A percentile compares a stretch with the other conserved stretches of the same genome.
phyloP scores from a whole-genome alignment of 2,888 invertebrate species.

The Troglohyphantes excavatus region DNA sequence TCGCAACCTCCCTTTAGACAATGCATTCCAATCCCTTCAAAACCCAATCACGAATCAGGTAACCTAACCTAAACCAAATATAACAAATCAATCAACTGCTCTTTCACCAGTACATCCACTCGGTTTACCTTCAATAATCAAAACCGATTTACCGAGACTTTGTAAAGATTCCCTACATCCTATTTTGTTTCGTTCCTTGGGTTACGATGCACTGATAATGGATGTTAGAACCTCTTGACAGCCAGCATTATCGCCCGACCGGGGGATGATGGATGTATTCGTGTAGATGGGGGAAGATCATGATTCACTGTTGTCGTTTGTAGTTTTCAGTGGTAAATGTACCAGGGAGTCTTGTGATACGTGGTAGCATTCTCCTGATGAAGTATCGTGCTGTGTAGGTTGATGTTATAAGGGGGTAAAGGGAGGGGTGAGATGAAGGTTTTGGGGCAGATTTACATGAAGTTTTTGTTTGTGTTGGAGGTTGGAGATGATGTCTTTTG shows the following conservation, averaged over 20 bases:
- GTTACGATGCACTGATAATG: slow-evolving; percentile 1
- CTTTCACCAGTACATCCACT: background rate
- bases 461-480: background rate
- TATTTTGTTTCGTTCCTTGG: background rate
- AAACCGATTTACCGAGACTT: background rate
- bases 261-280: slow-evolving; percentile 8
- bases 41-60: no score
- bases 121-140: background rate
- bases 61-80: no score
- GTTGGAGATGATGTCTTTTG: background rate
- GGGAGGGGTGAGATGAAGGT: background rate
- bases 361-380: background rate
- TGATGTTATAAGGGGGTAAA: background rate
- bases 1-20: no score
- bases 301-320: slow-evolving; percentile 29
- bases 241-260: slow-evolving; percentile 34
- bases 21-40: no score
- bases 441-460: background rate
- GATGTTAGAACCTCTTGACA: slow-evolving; percentile 4
- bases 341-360: background rate
- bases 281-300: background rate
- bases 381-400: background rate
- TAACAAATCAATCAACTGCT: no score
- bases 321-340: background rate
- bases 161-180: background rate